Percentiles rank a stretch among this genome's conserved stretches.
Evolutionary conservation across 2,888 invertebrate genomes (phyloP).

Genomic region (Amblyjoppa fuscipennis): DNA sequence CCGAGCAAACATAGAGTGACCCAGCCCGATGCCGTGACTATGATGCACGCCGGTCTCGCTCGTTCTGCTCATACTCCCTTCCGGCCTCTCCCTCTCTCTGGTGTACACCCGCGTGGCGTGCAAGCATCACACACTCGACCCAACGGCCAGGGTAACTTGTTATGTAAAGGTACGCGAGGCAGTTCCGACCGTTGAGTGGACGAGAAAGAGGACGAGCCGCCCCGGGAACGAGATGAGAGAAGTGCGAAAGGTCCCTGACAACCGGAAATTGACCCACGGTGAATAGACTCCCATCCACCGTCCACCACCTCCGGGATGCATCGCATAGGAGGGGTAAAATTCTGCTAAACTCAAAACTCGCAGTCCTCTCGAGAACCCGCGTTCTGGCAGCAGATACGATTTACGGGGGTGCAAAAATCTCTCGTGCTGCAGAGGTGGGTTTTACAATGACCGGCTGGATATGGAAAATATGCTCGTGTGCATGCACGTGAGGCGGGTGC

Average conservation of each 20-base stretch:
- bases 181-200: constrained; percentile 17
- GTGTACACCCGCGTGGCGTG: constrained; percentile 17
- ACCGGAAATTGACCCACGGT: constrained; percentile 62
- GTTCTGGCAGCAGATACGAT: constrained; percentile 50
- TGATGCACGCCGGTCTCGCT: not conserved
- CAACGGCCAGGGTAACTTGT: constrained; percentile 51
- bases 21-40: constrained; percentile 3
- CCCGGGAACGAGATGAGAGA: constrained; percentile 31
- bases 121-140: constrained; percentile 57
- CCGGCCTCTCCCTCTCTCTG: not conserved
- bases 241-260: constrained; percentile 62
- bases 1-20: constrained; percentile 51
- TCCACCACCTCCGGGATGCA: not conserved
- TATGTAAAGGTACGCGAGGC: constrained; percentile 27
- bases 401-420: constrained; percentile 65
- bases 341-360: constrained; percentile 48
- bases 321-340: constrained; percentile 57
- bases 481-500: not conserved
- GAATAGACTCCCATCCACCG: constrained; percentile 23
- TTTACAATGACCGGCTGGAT: constrained; percentile 35
- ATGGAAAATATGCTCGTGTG: constrained; percentile 47
- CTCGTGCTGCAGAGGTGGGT: constrained; percentile 21
- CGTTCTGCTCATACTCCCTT: not conserved
- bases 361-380: constrained; percentile 23
- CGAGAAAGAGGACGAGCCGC: constrained; percentile 29